A percentile compares a stretch with the other conserved stretches of the same genome.
These are phyloP conservation scores for Megaceryle maxima DNA, from an alignment of 2,113 vertebrate genomes.

Conservation along the genomic window DNA sequence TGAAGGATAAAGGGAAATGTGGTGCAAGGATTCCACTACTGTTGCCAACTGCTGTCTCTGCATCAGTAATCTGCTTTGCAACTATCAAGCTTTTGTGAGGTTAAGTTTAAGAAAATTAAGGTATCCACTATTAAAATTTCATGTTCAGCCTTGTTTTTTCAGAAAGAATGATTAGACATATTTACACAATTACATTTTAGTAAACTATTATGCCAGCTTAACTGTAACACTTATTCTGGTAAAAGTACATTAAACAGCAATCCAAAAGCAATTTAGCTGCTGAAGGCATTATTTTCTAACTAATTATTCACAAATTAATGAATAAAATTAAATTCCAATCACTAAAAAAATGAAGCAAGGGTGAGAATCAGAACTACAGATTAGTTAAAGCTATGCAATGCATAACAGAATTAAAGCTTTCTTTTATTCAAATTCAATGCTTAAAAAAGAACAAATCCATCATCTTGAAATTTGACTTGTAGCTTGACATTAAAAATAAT, in stretches of 20 bases:
- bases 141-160: constrained; percentile 53
- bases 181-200: constrained; percentile 74
- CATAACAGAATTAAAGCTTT: constrained; percentile 77
- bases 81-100: constrained; percentile 13
- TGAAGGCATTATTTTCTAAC: constrained; percentile 72
- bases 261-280: constrained; percentile 72
- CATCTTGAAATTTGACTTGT: constrained; percentile 89
- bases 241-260: constrained; percentile 72
- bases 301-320: constrained; percentile 84
- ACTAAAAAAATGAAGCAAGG: constrained; percentile 75
- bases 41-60: constrained; percentile 32
- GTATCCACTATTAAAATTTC: constrained; percentile 7
- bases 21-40: constrained; percentile 34
- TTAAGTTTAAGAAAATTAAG: constrained; percentile 34
- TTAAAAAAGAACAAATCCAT: constrained; percentile 90
- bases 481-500: constrained; percentile 92
- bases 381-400: constrained; percentile 80
- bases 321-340: constrained; percentile 83
- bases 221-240: constrained; percentile 59
- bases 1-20: constrained; percentile 57
- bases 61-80: constrained; percentile 44
- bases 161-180: constrained; percentile 67
- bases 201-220: constrained; percentile 72
- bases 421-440: constrained; percentile 85
- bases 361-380: constrained; percentile 76